Percentiles rank a stretch among this genome's conserved stretches.
Conservation (phyloP, 2,888 invertebrate species). For the Strigamia transsilvanica region DNA sequence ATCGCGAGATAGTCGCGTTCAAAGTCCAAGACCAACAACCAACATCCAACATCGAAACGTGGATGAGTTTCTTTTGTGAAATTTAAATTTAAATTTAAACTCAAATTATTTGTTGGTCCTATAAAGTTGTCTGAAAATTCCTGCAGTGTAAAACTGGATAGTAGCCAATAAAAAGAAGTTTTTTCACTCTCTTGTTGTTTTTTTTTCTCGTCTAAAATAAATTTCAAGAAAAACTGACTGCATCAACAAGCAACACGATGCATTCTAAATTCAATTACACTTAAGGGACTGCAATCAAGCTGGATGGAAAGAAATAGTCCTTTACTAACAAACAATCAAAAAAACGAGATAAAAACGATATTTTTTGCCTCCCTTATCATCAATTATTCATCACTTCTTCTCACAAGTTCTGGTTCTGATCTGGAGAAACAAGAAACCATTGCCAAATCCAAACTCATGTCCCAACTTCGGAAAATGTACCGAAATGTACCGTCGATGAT, state of each 20-base stretch:
- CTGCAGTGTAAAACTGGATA: neutral
- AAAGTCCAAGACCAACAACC: no score
- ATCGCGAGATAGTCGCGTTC: no score
- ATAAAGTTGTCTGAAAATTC: neutral
- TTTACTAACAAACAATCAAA: neutral
- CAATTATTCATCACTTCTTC: neutral
- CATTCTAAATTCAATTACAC: slow-evolving; percentile 6
- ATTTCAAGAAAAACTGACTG: neutral
- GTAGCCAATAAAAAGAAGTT: neutral
- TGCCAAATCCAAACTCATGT: no score
- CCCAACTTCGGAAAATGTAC: no score
- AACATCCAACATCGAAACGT: no score
- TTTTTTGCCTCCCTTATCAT: neutral
- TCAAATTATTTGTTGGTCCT: neutral
- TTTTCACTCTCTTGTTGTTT: neutral
- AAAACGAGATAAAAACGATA: neutral
- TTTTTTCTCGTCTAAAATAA: neutral
- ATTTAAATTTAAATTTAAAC: no score
- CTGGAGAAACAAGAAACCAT: neutral
- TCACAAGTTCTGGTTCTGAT: neutral
- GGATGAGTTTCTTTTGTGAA: no score
- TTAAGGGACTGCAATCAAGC: slow-evolving; percentile 1
- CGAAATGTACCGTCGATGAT: no score
- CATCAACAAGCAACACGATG: neutral
- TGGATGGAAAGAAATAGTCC: neutral